phyloP scores from a whole-genome alignment of 2,888 invertebrate genomes.

The Drosophila testacea region DNA sequence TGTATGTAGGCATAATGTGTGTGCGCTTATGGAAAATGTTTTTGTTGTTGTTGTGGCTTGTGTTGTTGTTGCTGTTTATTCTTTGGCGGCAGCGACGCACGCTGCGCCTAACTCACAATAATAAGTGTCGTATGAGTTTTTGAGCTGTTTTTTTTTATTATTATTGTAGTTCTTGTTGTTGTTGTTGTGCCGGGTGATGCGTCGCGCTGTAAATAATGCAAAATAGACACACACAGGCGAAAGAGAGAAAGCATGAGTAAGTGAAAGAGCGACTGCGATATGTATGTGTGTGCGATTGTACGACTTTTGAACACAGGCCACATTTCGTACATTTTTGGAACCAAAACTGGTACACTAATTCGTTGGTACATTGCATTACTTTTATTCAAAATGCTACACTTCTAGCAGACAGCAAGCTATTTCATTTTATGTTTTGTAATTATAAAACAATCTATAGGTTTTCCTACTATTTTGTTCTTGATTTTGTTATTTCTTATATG shows the following conservation, averaged over 20 bases:
- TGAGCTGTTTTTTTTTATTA: conserved; percentile 8
- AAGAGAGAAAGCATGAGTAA: conserved; percentile 48
- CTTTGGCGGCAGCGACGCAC: conserved; percentile 42
- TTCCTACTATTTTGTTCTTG: too few relatives aligned
- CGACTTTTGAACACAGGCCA: too few relatives aligned
- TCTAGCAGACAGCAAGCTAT: too few relatives aligned
- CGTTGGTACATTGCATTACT: too few relatives aligned
- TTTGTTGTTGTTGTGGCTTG: conserved; percentile 34
- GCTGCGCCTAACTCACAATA: conserved; percentile 59
- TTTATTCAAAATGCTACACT: too few relatives aligned
- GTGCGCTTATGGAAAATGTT: conserved; percentile 32
- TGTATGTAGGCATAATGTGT: conserved; percentile 10
- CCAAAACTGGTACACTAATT: too few relatives aligned
- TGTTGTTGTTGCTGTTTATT: conserved; percentile 32
- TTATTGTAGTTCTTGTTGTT: conserved; percentile 24
- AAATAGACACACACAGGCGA: conserved; percentile 40
- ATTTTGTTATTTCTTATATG: too few relatives aligned
- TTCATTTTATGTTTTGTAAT: too few relatives aligned
- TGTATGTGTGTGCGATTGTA: conserved; percentile 2
- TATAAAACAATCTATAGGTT: too few relatives aligned
- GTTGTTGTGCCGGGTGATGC: conserved; percentile 54
- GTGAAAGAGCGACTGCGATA: conserved; percentile 37
- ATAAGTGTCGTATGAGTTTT: conserved; percentile 47
- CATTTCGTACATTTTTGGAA: too few relatives aligned
- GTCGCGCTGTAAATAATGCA: conserved; percentile 60